Base-by-base conservation (phyloP, 2,113 vertebrate species). In the Apodemus sylvaticus region DNA sequence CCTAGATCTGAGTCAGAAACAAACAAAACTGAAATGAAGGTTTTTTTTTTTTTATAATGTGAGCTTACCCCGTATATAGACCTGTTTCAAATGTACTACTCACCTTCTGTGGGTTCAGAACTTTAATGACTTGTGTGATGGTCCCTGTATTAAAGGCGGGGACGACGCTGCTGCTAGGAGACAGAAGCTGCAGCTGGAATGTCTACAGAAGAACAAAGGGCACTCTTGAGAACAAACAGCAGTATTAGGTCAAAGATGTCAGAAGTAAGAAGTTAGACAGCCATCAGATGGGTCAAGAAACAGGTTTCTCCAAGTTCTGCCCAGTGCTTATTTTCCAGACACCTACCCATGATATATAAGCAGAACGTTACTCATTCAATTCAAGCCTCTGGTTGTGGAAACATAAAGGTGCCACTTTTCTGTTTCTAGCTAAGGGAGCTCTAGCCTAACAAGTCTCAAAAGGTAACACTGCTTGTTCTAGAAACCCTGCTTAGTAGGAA, bases 131-230 rank as follows among this genome's bases (percentile, higher is more conserved):
- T 98, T 99, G 99, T 92, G 99, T 99, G 98, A 99, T 99, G 87
- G 98, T 99, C 98, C 99, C 99, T 79, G 99, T 99, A 98, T 99
- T 99, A 98, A 99, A 99, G 90, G 99, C 99, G 98, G 99, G 99
- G 98, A 99, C 99, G 96, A 99, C 97, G 96, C 99, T 99, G 99
- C 99, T 99, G 98, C 99, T 99, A 71, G 99, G 99, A 98, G 99
- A 99, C 92, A 99, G 99, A 66, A 99, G 99, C 99, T 99, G 99
- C 99, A 99, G 99, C 99, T 99, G 99, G 99, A 99, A 99, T 96
- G 99, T 99, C 99, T 99, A 95, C 86, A 42, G 97, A 89, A 82
- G 92, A 94, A 96, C 74, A 96, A 94, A 97, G 60, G 70, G 16
- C 70, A 96, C 7, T 89, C 95, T 96, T 98, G 62, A 97, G 95